phyloP scores from a whole-genome alignment of 2,797 vertebrate genomes.

The Microctenopoma stevenorrisi region DNA sequence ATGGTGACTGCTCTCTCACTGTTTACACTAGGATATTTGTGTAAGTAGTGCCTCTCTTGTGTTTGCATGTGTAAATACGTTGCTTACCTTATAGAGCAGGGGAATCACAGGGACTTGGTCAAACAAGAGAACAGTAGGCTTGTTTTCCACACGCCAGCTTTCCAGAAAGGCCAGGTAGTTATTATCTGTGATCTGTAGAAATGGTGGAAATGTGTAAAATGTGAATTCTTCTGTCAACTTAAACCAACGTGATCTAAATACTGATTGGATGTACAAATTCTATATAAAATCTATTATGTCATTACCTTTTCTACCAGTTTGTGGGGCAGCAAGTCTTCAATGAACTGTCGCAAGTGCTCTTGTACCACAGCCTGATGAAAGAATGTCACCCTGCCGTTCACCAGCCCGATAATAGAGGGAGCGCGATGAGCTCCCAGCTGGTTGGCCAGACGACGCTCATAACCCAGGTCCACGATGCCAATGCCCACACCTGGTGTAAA shows the following conservation, averaged over 20 bases:
- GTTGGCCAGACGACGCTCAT: slow-evolving; percentile 90
- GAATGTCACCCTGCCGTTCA: slow-evolving; percentile 92
- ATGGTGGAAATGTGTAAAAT: neutral
- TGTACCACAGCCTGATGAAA: slow-evolving; percentile 90
- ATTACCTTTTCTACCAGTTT: slow-evolving; percentile 91
- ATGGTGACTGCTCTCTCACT: neutral
- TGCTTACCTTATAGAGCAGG: slow-evolving; percentile 90
- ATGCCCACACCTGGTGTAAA: slow-evolving; percentile 90
- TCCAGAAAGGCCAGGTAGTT: slow-evolving; percentile 90
- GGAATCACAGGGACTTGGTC: slow-evolving; percentile 87
- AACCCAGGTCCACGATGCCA: slow-evolving; percentile 92
- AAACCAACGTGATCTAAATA: neutral
- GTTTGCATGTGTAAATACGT: neutral
- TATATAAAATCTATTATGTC: neutral
- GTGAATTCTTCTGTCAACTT: neutral
- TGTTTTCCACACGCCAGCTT: slow-evolving; percentile 92
- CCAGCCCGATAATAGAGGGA: slow-evolving; percentile 91
- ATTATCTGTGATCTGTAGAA: slow-evolving; percentile 89
- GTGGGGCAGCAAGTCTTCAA: slow-evolving; percentile 92
- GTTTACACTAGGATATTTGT: neutral
- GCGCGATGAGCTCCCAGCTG: slow-evolving; percentile 93
- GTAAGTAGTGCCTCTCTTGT: neutral
- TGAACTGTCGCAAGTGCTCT: slow-evolving; percentile 91
- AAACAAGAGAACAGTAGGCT: slow-evolving; percentile 91
- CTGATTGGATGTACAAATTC: neutral